Conservation (phyloP, 2,797 vertebrate genomes). For the Melanotaenia maccullochi region DNA sequence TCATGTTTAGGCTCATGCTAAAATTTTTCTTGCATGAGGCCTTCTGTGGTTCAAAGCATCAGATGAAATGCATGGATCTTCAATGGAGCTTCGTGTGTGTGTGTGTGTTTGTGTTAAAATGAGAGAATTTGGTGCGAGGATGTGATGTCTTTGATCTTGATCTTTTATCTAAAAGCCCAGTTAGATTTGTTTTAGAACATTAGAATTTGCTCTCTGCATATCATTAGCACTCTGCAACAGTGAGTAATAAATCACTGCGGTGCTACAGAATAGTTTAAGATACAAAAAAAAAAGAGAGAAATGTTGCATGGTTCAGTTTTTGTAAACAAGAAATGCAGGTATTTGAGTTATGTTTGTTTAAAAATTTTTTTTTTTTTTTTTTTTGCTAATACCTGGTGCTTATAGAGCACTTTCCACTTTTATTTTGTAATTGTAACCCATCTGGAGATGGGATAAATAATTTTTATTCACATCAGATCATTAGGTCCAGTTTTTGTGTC, state of each 20-base stretch:
- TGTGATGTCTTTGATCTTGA: slow-evolving; percentile 59
- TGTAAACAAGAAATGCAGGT: slow-evolving; percentile 4
- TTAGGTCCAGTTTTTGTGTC: too few species aligned
- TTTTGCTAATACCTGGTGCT: too few species aligned
- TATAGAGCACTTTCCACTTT: too few species aligned
- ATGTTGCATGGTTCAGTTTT: slow-evolving; percentile 2
- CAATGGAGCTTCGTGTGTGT: slow-evolving; percentile 1
- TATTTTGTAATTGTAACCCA: too few species aligned
- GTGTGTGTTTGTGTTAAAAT: slow-evolving; percentile 1
- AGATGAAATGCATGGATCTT: slow-evolving; percentile 16
- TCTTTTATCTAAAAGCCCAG: slow-evolving; percentile 59
- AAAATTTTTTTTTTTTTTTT: too few species aligned
- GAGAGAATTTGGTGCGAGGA: slow-evolving; percentile 27
- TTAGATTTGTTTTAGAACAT: slow-evolving; percentile 50
- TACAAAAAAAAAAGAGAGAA: not conserved
- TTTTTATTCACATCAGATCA: too few species aligned
- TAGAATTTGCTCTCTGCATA: slow-evolving; percentile 36
- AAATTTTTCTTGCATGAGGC: slow-evolving; percentile 40
- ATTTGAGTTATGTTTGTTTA: too few species aligned
- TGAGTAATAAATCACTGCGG: slow-evolving; percentile 33
- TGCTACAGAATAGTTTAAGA: slow-evolving; percentile 23
- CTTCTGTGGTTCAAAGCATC: slow-evolving; percentile 19
- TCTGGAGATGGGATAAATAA: too few species aligned
- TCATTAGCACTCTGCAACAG: slow-evolving; percentile 33
- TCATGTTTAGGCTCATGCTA: slow-evolving; percentile 51